phyloP scores from a whole-genome alignment of 30 jellyfish, hydroid and myxozoan species.

The Pseudorhiza aurosa region DNA sequence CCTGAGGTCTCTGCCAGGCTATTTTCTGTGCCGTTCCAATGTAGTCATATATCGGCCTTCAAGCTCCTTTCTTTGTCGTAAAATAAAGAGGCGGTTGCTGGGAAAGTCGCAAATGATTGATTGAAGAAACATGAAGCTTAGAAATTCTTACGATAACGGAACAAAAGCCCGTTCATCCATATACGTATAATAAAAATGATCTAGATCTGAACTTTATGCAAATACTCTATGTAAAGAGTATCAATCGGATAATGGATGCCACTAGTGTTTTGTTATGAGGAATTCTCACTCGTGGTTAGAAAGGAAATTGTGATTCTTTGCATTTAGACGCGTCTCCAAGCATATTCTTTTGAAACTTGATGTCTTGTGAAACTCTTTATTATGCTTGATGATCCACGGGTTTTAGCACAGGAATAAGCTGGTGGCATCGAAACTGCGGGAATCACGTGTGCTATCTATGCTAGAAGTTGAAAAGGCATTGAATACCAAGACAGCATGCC shows the following conservation, averaged over 20 bases:
- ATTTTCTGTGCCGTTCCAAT: too few relatives aligned
- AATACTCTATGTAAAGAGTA: slow-evolving; percentile 62
- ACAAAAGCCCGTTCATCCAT: slow-evolving; percentile 40
- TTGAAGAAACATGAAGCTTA: slow-evolving; percentile 44
- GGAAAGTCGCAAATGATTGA: slow-evolving; percentile 59
- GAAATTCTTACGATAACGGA: slow-evolving; percentile 45
- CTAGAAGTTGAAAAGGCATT: not conserved
- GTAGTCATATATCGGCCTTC: too few relatives aligned
- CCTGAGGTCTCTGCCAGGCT: too few relatives aligned
- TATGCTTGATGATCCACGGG: slow-evolving; percentile 25
- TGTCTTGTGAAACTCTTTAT: not conserved
- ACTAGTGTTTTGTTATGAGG: slow-evolving; percentile 32
- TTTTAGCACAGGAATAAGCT: slow-evolving; percentile 17
- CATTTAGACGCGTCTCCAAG: slow-evolving; percentile 11
- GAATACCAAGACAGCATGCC: not conserved
- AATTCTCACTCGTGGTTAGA: slow-evolving; percentile 58
- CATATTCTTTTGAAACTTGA: slow-evolving; percentile 3
- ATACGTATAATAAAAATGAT: slow-evolving; percentile 44
- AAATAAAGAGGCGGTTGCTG: slow-evolving; percentile 40
- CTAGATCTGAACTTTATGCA: slow-evolving; percentile 44
- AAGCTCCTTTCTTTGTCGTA: slow-evolving; percentile 27
- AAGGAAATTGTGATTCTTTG: slow-evolving; percentile 13
- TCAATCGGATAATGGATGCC: slow-evolving; percentile 41
- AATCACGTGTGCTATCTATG: not conserved
- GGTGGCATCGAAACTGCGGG: too few relatives aligned